These are phyloP conservation scores for Archivesica marissinica DNA, from an alignment of 1,140 invertebrate genomes.

Conservation along the genomic window DNA sequence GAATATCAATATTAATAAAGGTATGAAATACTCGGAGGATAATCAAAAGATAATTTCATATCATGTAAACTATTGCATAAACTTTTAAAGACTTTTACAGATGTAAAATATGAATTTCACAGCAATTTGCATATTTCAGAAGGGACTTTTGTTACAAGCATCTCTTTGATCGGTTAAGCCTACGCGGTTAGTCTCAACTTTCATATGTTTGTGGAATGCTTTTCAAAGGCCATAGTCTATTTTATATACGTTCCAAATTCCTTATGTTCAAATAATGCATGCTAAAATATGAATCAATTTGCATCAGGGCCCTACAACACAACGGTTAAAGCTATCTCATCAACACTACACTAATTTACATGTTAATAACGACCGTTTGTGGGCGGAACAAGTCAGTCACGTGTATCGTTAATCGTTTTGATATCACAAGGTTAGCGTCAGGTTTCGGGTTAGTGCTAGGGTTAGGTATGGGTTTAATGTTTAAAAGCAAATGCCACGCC, in stretches of 20 bases:
- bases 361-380: no score
- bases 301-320: neutral
- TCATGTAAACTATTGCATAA: conserved; percentile 25
- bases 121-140: conserved; percentile 46
- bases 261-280: neutral
- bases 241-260: neutral
- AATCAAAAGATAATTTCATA: conserved; percentile 5
- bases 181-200: conserved; percentile 19
- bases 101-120: conserved; percentile 22
- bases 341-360: neutral
- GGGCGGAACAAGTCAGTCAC: no score
- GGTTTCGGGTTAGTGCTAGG: no score
- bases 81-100: conserved; percentile 35
- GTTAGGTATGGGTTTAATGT: no score
- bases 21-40: neutral
- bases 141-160: neutral
- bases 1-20: conserved; percentile 18
- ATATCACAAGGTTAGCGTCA: no score
- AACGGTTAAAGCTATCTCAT: neutral
- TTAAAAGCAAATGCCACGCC: no score
- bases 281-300: neutral
- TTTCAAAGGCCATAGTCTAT: conserved; percentile 16
- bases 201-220: conserved; percentile 39
- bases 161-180: conserved; percentile 48
- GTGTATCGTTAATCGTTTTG: no score